Percentiles rank a stretch among this genome's conserved stretches.
Evolutionary conservation across 2,797 vertebrate species (phyloP).

Genomic region (Amphiprion clarkii): DNA sequence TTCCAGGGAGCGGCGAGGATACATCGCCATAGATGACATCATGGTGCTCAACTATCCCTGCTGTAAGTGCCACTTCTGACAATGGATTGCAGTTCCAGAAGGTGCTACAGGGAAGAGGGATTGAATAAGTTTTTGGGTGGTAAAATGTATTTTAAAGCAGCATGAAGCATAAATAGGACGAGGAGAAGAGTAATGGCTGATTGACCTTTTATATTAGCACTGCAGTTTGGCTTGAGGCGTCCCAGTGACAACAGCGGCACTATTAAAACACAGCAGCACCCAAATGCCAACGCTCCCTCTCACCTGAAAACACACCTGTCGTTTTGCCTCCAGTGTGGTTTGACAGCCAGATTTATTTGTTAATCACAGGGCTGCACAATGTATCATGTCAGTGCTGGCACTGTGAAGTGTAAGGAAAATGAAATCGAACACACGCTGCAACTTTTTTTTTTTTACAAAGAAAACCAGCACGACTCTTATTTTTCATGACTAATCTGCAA

Average conservation of each 20-base stretch:
- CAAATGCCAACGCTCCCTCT: conserved; percentile 44
- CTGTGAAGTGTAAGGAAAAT: too few species aligned
- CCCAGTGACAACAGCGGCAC: conserved; percentile 28
- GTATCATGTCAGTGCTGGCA: too few species aligned
- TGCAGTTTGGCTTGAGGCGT: conserved; percentile 49
- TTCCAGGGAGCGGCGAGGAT: conserved; percentile 91
- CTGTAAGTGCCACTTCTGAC: conserved; percentile 89
- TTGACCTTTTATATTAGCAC: conserved; percentile 59
- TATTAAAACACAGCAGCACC: conserved; percentile 59
- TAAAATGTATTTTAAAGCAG: conserved; percentile 52
- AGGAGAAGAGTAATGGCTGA: conserved; percentile 59
- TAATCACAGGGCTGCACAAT: conserved; percentile 20
- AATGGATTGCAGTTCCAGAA: conserved; percentile 55
- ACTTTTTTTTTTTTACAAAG: too few species aligned
- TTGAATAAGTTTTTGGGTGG: conserved; percentile 22
- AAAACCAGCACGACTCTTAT: too few species aligned
- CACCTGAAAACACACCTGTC: conserved; percentile 60
- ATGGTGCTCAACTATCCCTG: conserved; percentile 96
- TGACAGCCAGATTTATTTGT: conserved; percentile 50
- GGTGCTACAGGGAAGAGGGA: conserved; percentile 25
- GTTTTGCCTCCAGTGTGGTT: conserved; percentile 37
- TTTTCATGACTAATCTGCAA: too few species aligned
- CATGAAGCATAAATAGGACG: conserved; percentile 48
- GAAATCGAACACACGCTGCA: too few species aligned
- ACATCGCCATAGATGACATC: conserved; percentile 97